These are phyloP conservation scores for Nemoura dubitans DNA, from an alignment of 2,888 invertebrate genomes.

Conservation along the genomic window DNA sequence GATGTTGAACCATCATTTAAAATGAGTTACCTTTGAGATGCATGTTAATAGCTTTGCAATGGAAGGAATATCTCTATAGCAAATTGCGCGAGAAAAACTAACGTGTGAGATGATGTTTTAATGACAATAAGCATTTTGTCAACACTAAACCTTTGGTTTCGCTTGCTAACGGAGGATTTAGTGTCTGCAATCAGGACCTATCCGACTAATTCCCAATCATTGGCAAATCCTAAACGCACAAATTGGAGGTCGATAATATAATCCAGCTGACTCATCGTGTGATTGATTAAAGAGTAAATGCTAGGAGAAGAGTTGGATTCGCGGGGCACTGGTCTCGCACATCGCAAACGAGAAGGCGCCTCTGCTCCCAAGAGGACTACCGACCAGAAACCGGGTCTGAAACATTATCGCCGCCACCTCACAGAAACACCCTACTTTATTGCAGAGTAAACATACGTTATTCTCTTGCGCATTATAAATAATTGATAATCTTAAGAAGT, in stretches of 20 bases:
- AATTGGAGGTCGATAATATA: not conserved
- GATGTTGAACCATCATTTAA: conserved; percentile 12
- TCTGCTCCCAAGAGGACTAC: too few species aligned
- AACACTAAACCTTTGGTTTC: not conserved
- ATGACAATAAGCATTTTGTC: too few species aligned
- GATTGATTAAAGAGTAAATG: not conserved
- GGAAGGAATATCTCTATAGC: too few species aligned
- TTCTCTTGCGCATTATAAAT: not conserved
- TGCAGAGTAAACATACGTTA: not conserved
- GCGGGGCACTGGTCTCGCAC: too few species aligned
- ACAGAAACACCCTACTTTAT: not conserved
- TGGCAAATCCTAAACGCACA: not conserved
- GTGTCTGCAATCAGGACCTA: too few species aligned
- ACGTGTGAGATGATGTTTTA: not conserved
- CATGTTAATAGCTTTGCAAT: too few species aligned
- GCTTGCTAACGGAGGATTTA: not conserved
- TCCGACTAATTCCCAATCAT: not conserved
- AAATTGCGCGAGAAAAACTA: not conserved
- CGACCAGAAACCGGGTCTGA: too few species aligned
- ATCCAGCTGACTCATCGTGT: not conserved
- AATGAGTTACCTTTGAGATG: not conserved
- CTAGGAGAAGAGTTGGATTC: too few species aligned
- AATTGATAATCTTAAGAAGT: not conserved
- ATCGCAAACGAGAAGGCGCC: too few species aligned
- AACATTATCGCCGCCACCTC: not conserved